These are phyloP conservation scores for Dusona sp. DNA, from an alignment of 2,888 invertebrate genomes.

Conservation along the genomic window DNA sequence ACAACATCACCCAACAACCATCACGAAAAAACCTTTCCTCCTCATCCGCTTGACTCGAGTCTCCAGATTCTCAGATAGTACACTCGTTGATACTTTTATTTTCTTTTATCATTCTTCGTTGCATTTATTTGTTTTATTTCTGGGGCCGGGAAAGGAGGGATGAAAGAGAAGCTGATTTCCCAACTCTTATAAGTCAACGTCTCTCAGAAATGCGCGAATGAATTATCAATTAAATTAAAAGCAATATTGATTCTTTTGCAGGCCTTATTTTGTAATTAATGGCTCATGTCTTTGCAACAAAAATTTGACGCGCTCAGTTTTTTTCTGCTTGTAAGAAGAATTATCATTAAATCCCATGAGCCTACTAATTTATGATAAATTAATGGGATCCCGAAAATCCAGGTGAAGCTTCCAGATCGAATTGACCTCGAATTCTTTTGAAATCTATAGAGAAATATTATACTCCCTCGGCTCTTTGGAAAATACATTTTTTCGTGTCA, in stretches of 20 bases:
- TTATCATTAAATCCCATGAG: too few species aligned
- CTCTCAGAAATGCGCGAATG: background rate
- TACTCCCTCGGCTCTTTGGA: background rate
- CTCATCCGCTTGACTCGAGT: slow-evolving; percentile 39
- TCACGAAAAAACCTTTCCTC: slow-evolving; percentile 49
- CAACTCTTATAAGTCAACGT: slow-evolving; percentile 6
- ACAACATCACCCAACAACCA: slow-evolving; percentile 38
- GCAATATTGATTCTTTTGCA: background rate
- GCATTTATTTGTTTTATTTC: slow-evolving; percentile 7
- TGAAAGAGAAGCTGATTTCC: background rate
- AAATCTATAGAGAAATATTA: too few species aligned
- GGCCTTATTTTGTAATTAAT: too few species aligned
- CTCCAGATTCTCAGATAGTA: slow-evolving; percentile 68
- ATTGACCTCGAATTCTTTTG: too few species aligned
- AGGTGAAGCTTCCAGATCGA: background rate
- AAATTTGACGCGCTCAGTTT: too few species aligned
- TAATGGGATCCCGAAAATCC: background rate
- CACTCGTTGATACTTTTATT: slow-evolving; percentile 45
- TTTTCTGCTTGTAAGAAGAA: too few species aligned
- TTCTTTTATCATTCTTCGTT: slow-evolving; percentile 12
- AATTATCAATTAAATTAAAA: background rate
- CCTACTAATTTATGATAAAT: background rate
- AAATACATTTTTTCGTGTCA: slow-evolving; percentile 20
- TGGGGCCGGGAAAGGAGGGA: background rate
- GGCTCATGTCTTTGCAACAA: background rate